Base-by-base conservation (phyloP, 35 echinoderm and acorn worm species). In the Hemicentrotus pulcherrimus region DNA sequence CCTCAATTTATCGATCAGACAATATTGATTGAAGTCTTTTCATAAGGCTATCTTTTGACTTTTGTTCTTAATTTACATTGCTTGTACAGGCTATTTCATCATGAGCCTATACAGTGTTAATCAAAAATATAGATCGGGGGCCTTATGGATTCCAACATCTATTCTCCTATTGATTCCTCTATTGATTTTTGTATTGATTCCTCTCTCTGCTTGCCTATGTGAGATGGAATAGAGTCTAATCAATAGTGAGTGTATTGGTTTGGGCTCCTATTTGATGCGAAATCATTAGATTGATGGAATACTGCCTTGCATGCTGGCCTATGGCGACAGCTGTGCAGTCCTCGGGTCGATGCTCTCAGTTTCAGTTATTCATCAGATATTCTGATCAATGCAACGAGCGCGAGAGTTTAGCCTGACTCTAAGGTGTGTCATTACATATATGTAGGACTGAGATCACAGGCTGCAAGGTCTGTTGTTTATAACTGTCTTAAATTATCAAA, bases 151-250 rank as follows among this genome's bases (percentile, higher is more conserved):
- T 78, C 65, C 65, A 78, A n/a, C 65, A 28, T 78, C 24, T 22
- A 78, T 78, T 78, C 65, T 78, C 65, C 6, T 78, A 78, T 78
- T 22, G 65, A 78, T 78, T 78, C 22, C 19, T 78, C 6, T n/a
- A 78, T 78, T 22, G 65, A 78, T 78, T 78, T 78, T n/a, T n/a
- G 65, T 78, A 78, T 78, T 78, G 65, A 78, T 78, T 78, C 19
- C 22, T 78, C 65, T 78, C 65, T 78, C 65, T n/a, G 65, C 65
- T 78, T 78, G 65, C 19, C 6, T 78, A 18, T 28, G 65, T n/a
- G 28, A 28, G 65, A 78, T 78, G 24, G 65, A n/a, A 78, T 78
- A 28, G 65, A 78, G 22, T 78, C 65, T 78, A 18, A 78, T 78
- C 65, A 78, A 78, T 78, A 78, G 28, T n/a, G 15, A 78, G 65